Conservation (phyloP, 2,797 vertebrate species). For the Rachycentron canadum region DNA sequence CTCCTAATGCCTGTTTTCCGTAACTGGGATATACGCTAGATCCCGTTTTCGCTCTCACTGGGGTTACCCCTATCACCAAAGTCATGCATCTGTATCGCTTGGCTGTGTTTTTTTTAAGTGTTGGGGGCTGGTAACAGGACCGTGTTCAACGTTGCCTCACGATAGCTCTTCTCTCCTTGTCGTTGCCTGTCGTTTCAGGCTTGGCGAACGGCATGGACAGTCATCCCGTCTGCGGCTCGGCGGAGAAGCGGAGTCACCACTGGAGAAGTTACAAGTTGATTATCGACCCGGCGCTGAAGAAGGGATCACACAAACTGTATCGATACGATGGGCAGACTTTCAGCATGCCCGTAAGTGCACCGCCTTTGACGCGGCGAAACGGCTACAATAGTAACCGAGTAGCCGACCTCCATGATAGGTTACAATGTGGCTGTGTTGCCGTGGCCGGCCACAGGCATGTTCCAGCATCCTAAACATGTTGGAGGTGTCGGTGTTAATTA, state of each 20-base stretch:
- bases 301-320: slow-evolving; percentile 97
- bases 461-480: slow-evolving; percentile 32
- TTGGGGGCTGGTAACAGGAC: slow-evolving; percentile 55
- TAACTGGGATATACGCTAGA: slow-evolving; percentile 80
- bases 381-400: slow-evolving; percentile 74
- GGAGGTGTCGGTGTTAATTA: background rate
- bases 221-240: slow-evolving; percentile 92
- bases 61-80: slow-evolving; percentile 44
- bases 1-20: slow-evolving; percentile 83
- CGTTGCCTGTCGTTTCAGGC: slow-evolving; percentile 86
- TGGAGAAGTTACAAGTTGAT: slow-evolving; percentile 99
- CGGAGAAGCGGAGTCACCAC: slow-evolving; percentile 97
- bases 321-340: slow-evolving; percentile 98
- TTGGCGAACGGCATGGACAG: slow-evolving; percentile 99
- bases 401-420: slow-evolving; percentile 80
- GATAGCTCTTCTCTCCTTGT: slow-evolving; percentile 66
- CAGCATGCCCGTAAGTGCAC: slow-evolving; percentile 92
- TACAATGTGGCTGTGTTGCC: slow-evolving; percentile 62
- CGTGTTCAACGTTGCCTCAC: slow-evolving; percentile 68
- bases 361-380: slow-evolving; percentile 48
- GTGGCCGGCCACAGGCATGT: slow-evolving; percentile 33
- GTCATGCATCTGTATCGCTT: slow-evolving; percentile 59
- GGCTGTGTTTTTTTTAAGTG: slow-evolving; percentile 60
- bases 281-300: slow-evolving; percentile 98
- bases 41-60: slow-evolving; percentile 73